Evolutionary conservation across 2,888 invertebrate genomes (phyloP).

Genomic region (Dorcus hopei): DNA sequence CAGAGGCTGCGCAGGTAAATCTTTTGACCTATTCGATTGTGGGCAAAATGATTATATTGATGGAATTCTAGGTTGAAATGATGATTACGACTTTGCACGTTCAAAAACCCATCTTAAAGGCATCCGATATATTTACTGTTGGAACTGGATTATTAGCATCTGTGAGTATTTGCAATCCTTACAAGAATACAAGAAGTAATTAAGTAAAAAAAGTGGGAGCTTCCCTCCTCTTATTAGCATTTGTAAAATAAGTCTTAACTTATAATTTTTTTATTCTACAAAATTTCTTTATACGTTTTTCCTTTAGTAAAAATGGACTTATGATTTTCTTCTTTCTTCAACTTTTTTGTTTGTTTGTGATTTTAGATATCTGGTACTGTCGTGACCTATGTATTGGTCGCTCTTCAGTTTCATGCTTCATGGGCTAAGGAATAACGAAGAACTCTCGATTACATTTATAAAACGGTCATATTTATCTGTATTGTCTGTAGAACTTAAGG

Average conservation of each 20-base stretch:
- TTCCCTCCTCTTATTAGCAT: too few species aligned
- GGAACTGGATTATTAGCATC: conserved; percentile 26
- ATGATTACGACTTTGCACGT: background rate
- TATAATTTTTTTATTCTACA: too few species aligned
- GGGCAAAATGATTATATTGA: background rate
- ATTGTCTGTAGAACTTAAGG: too few species aligned
- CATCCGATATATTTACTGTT: background rate
- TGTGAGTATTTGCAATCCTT: conserved; percentile 26
- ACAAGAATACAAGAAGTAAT: too few species aligned
- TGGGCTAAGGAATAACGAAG: background rate
- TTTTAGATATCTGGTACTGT: conserved; percentile 48
- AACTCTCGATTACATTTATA: too few species aligned
- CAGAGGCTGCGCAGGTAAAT: conserved; percentile 35
- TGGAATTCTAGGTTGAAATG: conserved; percentile 6
- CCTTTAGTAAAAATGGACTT: too few species aligned
- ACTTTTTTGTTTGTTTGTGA: conserved; percentile 3
- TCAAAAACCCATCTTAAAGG: background rate
- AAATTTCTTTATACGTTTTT: too few species aligned
- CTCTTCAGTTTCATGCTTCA: conserved; percentile 43
- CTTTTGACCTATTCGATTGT: background rate
- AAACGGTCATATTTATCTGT: too few species aligned
- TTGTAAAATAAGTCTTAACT: too few species aligned
- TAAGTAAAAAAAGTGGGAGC: too few species aligned
- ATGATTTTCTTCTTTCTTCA: too few species aligned
- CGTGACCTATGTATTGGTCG: conserved; percentile 47